Base-by-base conservation (phyloP, 2,113 vertebrate species). In the Lophochroa leadbeateri region DNA sequence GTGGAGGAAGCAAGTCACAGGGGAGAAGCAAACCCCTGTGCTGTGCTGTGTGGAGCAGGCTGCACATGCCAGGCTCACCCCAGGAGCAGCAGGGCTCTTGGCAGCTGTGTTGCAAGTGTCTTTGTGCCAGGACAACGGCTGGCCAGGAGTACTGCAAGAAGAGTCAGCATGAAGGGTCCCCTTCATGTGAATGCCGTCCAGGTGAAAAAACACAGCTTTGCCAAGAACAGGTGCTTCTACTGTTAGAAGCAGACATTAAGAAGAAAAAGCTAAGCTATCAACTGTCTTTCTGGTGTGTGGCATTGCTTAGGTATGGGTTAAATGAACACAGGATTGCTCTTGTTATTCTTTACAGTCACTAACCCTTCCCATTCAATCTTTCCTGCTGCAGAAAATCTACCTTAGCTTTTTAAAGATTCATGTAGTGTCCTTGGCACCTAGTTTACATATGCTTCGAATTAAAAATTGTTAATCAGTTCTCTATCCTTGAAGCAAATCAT, bases 81-180 rank as follows among this genome's bases (percentile, higher is more conserved):
- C 10, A 3, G 8, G 53, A 82, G 77, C 57, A 58, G 57, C 44
- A 47, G 47, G 29, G 6, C 29, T 47, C 39, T 2, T 1, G 1
- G 8, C 37, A 67, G 29, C 5, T 0, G 1, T 17, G 46, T 43
- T 53, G 21, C 68, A 12, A 6, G 41, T 8, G 37, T 7, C 39
- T 49, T 24, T 17, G 27, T 2, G 1, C 27, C 35, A 2, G 18
- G 29, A 49, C 39, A 43, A 7, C 1, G 3, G 23, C 52, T 29
- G 41, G n/a, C 63, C 2, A 2, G 43, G 61, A 58, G 41, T 33
- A 49, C 6, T 37, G 9, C 8, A 27, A 5, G 27, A 20, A 3
- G 12, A 37, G 43, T 15, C 71, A 58, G 69, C 64, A n/a, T n/a
- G n/a, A n/a, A 61, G 7, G 4, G 6, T 55, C 21, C 44, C 19